Evolutionary conservation across 2,797 vertebrate genomes (phyloP).

Genomic region (Xiphorhynchus erythropygius): DNA sequence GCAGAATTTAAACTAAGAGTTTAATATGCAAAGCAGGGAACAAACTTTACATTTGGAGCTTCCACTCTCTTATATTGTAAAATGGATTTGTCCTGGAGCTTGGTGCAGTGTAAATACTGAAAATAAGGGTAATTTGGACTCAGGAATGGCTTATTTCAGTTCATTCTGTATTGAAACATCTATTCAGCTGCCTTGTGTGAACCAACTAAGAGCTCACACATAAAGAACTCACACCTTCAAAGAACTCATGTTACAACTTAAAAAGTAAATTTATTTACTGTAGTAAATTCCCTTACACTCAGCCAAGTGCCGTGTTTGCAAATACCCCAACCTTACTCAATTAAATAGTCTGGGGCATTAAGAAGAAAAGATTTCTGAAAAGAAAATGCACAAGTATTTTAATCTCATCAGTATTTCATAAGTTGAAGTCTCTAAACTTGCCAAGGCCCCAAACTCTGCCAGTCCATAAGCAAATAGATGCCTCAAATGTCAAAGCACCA

Average conservation of each 20-base stretch:
- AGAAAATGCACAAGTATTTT: neutral
- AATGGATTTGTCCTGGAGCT: neutral
- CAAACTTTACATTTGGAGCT: conserved; percentile 2
- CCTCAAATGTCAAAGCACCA: neutral
- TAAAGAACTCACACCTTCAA: neutral
- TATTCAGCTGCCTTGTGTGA: neutral
- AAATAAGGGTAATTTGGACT: neutral
- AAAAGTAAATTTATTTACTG: neutral
- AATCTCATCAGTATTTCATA: neutral
- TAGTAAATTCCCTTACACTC: neutral
- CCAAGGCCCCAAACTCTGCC: neutral
- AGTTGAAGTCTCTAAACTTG: neutral
- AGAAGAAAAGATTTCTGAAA: neutral
- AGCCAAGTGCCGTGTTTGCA: neutral
- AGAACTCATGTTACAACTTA: neutral
- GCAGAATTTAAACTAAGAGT: conserved; percentile 6
- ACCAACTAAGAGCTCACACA: neutral
- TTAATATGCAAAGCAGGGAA: neutral
- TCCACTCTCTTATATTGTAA: neutral
- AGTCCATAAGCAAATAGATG: neutral
- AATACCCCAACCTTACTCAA: neutral
- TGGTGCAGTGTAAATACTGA: neutral
- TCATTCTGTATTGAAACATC: neutral
- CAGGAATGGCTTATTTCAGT: neutral
- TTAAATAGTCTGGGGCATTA: neutral